Percentiles rank a stretch among this genome's conserved stretches.
phyloP scores from a whole-genome alignment of 2,113 vertebrate genomes.

The Austrofundulus limnaeus region DNA sequence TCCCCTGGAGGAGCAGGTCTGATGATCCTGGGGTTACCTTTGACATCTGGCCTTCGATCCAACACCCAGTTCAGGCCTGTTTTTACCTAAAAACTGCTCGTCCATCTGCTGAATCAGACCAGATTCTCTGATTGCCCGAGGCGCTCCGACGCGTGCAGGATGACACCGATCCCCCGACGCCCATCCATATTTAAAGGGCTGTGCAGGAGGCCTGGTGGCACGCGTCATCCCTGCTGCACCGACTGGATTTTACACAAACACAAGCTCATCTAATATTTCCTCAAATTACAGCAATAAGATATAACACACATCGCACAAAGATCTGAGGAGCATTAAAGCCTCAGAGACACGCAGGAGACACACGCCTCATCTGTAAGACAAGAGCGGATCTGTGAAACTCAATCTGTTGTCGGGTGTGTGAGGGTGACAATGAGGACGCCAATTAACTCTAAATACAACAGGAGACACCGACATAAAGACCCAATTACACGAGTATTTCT shows the following conservation, averaged over 20 bases:
- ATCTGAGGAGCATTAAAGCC: conserved; percentile 44
- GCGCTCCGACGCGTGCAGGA: conserved; percentile 67
- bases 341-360: conserved; percentile 54
- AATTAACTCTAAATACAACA: conserved; percentile 76
- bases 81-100: conserved; percentile 72
- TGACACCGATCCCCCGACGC: conserved; percentile 78
- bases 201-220: conserved; percentile 68
- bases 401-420: conserved; percentile 57
- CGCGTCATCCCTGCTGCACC: conserved; percentile 31
- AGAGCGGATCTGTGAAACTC: conserved; percentile 59
- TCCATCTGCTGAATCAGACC: conserved; percentile 77
- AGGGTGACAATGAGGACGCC: conserved; percentile 66
- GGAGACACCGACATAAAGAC: conserved; percentile 71
- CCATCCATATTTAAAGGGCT: conserved; percentile 81
- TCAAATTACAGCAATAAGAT: conserved; percentile 78
- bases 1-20: conserved; percentile 24
- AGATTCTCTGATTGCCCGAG: too few species aligned
- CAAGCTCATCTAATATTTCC: conserved; percentile 64
- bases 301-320: conserved; percentile 54
- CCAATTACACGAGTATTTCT: conserved; percentile 67
- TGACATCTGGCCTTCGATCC: conserved; percentile 73
- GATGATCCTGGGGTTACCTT: conserved; percentile 65
- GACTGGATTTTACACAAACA: conserved; percentile 38
- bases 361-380: conserved; percentile 53
- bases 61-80: conserved; percentile 54